phyloP scores from a whole-genome alignment of 2,888 invertebrate genomes.

The Lasioglossum malachurum region DNA sequence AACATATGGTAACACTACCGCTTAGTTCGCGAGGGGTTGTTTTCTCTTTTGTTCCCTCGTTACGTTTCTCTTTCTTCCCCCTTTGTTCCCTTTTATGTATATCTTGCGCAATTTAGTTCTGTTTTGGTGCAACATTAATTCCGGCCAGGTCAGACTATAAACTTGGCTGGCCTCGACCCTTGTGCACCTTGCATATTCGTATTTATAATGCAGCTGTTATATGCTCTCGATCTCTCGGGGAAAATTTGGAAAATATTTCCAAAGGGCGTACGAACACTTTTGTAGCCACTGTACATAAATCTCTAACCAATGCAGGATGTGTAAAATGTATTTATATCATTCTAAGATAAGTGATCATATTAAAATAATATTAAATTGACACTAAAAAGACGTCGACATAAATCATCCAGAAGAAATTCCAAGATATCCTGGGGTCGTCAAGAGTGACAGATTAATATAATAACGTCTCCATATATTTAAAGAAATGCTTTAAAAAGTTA shows the following conservation, averaged over 20 bases:
- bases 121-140: neutral
- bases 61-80: neutral
- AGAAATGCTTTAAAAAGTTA: neutral
- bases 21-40: neutral
- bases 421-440: neutral
- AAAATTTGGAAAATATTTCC: neutral
- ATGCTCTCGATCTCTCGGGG: neutral
- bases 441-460: neutral
- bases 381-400: neutral
- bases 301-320: neutral
- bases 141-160: neutral
- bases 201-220: neutral
- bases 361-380: neutral
- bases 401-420: neutral
- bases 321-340: neutral
- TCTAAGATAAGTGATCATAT: no score
- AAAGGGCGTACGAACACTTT: no score
- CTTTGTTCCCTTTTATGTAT: neutral
- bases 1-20: conserved; percentile 3
- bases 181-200: neutral
- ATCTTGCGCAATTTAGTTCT: neutral
- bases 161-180: neutral
- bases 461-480: neutral
- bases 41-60: neutral
- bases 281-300: neutral